Percentiles rank a stretch among this genome's conserved stretches.
These are phyloP conservation scores for Volucella inanis DNA, from an alignment of 2,888 invertebrate genomes.

Conservation along the genomic window DNA sequence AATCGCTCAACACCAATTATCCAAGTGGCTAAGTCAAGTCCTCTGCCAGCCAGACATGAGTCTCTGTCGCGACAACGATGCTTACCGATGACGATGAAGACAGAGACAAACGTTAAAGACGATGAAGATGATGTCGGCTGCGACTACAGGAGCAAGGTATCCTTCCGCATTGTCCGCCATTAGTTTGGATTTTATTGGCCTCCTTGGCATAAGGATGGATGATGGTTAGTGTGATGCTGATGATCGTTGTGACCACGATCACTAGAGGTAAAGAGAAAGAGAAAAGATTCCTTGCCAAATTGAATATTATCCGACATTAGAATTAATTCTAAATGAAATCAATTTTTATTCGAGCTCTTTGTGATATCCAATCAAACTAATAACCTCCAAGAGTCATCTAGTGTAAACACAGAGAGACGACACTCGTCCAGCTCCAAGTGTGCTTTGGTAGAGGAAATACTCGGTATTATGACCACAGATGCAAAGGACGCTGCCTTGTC, in stretches of 20 bases:
- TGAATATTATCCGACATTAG: conserved; percentile 69
- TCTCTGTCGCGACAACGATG: conserved; percentile 26
- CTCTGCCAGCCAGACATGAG: conserved; percentile 39
- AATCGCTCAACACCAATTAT: conserved; percentile 74
- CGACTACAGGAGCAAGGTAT: conserved; percentile 61
- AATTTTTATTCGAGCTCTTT: conserved; percentile 68
- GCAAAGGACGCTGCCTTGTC: conserved; percentile 51
- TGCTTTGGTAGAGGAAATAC: too few relatives aligned
- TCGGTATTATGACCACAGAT: conserved; percentile 47
- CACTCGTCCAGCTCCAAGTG: not conserved
- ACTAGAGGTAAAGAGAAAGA: conserved; percentile 19
- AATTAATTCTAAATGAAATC: conserved; percentile 74
- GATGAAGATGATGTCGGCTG: conserved; percentile 14
- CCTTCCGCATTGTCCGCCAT: conserved; percentile 74
- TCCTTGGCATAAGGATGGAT: conserved; percentile 62
- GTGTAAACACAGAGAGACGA: conserved; percentile 39
- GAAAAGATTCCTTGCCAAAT: conserved; percentile 26
- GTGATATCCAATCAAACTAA: conserved; percentile 75
- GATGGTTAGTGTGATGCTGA: conserved; percentile 47
- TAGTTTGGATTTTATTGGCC: conserved; percentile 72
- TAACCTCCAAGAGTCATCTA: conserved; percentile 67
- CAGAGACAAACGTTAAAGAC: conserved; percentile 18
- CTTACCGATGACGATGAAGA: conserved; percentile 16
- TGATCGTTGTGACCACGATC: conserved; percentile 22
- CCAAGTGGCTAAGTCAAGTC: conserved; percentile 38